Percentiles rank a stretch among this genome's conserved stretches.
Evolutionary conservation across 1,140 invertebrate genomes (phyloP).

Genomic region (Drosophila pachea): DNA sequence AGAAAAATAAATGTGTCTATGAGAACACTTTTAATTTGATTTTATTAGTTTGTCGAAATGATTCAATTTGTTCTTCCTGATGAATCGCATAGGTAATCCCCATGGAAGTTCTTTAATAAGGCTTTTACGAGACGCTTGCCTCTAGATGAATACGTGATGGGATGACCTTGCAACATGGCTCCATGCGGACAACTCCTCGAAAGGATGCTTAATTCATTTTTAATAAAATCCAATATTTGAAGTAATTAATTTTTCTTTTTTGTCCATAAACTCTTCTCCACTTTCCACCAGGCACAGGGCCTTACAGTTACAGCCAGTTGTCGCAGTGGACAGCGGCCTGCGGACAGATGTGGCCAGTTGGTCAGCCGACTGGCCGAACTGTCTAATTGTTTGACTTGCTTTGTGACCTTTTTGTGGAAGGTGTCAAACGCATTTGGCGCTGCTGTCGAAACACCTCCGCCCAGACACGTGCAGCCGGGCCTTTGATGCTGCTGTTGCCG

Average conservation of each 20-base stretch:
- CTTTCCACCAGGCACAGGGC: too few relatives aligned
- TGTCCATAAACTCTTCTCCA: too few relatives aligned
- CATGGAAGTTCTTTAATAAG: conserved; percentile 44
- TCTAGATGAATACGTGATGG: too few relatives aligned
- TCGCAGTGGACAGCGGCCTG: conserved; percentile 29
- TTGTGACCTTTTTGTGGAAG: conserved; percentile 67
- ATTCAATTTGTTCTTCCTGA: conserved; percentile 51
- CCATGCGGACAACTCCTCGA: too few relatives aligned
- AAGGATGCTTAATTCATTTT: too few relatives aligned
- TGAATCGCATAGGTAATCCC: conserved; percentile 50
- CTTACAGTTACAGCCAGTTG: background rate
- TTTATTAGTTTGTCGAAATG: conserved; percentile 66
- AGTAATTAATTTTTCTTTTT: too few relatives aligned
- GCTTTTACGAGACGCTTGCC: too few relatives aligned
- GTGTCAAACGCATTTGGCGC: conserved; percentile 68
- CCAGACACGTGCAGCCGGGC: conserved; percentile 55
- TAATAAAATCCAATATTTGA: too few relatives aligned
- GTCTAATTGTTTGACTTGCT: conserved; percentile 55
- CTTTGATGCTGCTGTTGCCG: conserved; percentile 53
- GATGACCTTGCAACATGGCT: too few relatives aligned
- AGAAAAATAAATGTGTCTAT: conserved; percentile 5
- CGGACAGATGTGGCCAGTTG: conserved; percentile 32
- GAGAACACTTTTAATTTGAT: conserved; percentile 63
- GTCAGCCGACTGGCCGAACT: conserved; percentile 45
- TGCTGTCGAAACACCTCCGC: conserved; percentile 42